phyloP scores from a whole-genome alignment of 1,140 invertebrate species.

The Aleiodes sp. region DNA sequence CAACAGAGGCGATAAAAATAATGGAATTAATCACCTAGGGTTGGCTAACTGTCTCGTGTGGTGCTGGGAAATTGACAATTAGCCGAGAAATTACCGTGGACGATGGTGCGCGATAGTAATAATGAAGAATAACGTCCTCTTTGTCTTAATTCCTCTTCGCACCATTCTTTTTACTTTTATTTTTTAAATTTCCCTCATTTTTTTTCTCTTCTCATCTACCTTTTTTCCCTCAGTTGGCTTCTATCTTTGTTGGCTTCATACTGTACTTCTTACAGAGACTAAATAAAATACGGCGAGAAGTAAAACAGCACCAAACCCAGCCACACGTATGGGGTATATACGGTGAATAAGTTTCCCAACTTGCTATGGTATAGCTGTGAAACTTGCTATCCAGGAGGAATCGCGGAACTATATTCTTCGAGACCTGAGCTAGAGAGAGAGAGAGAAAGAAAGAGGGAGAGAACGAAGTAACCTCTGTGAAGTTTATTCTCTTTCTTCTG shows the following conservation, averaged over 20 bases:
- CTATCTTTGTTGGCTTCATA: neutral
- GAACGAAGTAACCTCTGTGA: neutral
- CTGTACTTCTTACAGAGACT: conserved; percentile 12
- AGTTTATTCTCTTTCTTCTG: conserved; percentile 3
- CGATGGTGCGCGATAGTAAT: neutral
- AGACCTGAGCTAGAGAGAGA: neutral
- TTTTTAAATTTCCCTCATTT: conserved; percentile 8
- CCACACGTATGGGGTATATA: conserved; percentile 15
- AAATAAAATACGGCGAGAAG: conserved; percentile 47
- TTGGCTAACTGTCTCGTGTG: neutral
- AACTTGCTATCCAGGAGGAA: conserved; percentile 25
- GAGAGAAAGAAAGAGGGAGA: neutral
- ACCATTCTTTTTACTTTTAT: conserved; percentile 29
- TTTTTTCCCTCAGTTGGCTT: neutral
- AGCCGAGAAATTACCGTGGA: conserved; percentile 25
- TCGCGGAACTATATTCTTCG: conserved; percentile 27
- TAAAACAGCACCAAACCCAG: neutral
- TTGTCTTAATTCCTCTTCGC: conserved; percentile 18
- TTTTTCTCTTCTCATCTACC: neutral
- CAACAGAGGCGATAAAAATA: neutral
- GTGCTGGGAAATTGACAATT: conserved; percentile 33
- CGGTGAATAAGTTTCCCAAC: conserved; percentile 44
- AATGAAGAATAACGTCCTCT: conserved; percentile 27
- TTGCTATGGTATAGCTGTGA: conserved; percentile 31
- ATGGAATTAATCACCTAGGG: neutral